These are phyloP conservation scores for Pteruthius melanotis DNA, from an alignment of 2,113 vertebrate species.

Conservation along the genomic window DNA sequence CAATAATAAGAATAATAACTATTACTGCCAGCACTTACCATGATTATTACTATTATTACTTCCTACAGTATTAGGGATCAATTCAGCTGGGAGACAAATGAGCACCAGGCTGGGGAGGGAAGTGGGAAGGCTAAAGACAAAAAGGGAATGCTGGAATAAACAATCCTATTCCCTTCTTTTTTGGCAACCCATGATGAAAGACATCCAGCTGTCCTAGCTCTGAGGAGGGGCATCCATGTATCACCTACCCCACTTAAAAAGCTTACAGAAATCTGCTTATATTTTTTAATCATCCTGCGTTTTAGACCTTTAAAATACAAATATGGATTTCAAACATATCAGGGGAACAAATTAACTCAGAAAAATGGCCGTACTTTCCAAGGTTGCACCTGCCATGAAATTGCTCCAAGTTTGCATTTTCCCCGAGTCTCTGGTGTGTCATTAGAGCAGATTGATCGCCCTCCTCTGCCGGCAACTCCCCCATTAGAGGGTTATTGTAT, in stretches of 20 bases:
- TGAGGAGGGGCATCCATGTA: conserved; percentile 20
- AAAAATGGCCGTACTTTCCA: conserved; percentile 77
- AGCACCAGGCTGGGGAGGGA: neutral
- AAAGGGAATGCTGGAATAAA: conserved; percentile 14
- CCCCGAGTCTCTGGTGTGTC: conserved; percentile 73
- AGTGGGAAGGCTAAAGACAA: conserved; percentile 1
- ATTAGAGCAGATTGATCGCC: conserved; percentile 78
- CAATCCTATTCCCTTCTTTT: neutral
- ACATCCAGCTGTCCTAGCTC: conserved; percentile 35
- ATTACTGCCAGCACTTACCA: conserved; percentile 5
- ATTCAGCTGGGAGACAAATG: neutral
- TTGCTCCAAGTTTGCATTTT: conserved; percentile 81
- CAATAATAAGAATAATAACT: conserved; percentile 17
- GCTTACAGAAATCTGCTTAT: conserved; percentile 69
- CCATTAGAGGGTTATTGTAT: conserved; percentile 83
- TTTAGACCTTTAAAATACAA: conserved; percentile 80
- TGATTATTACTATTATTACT: conserved; percentile 41
- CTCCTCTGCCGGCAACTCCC: conserved; percentile 73
- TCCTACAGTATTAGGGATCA: neutral
- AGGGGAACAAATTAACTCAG: conserved; percentile 81
- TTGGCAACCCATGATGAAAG: conserved; percentile 46
- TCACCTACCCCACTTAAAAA: conserved; percentile 55
- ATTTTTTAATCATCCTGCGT: conserved; percentile 77
- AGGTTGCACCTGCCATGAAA: conserved; percentile 82
- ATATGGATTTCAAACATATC: conserved; percentile 82